Base-by-base conservation (phyloP, 2,888 invertebrate species). In the Lasioglossum malachurum region DNA sequence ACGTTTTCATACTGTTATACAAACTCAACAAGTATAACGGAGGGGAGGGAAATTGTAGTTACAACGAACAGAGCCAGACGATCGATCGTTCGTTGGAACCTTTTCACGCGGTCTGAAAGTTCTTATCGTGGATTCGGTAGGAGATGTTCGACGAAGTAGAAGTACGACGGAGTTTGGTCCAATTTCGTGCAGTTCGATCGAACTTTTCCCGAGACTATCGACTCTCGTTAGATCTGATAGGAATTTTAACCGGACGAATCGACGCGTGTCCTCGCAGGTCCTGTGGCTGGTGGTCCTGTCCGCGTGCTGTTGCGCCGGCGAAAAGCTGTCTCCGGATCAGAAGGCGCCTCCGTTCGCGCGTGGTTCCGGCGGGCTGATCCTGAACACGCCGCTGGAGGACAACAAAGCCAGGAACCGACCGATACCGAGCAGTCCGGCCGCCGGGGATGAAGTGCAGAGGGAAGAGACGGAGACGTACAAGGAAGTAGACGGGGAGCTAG, bases 311-410 rank as follows among this genome's bases (percentile, higher is more conserved):
- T 91, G 90, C 81, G 69, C 35, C 23, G 92, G 92, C 16, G 94
- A 94, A 14, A 94, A 93, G 76, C 86, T 95, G 27, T 92, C 93
- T 0, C 87, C 93, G 19, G 89, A 93, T 79, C 94, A 94, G 83
- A 93, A 92, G 80, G 93, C 95, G 10, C 95, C 95, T 10, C 83
- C 81, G 10, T 93, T 92, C 72, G 95, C 95, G 2, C 93, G 92
- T 31, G 92, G 93, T 64, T 93, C 95, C 12, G 95, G 94, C 27
- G 95, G 95, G 23, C 77, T 93, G 46, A 87, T 91, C 1, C 82
- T 95, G 35, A 92, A 92, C 19, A 88, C 94, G 0, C 95, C 95
- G 0, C 91, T 87, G 83, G 89, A 86, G n/a, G 78, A 81, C 75
- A 80, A 74, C 8, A 78, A 83, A 23, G 80, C 87, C 10, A 69